A percentile compares a stretch with the other conserved stretches of the same genome.
Conservation (phyloP, 2,888 invertebrate genomes). For the Palloptera scutellata region DNA sequence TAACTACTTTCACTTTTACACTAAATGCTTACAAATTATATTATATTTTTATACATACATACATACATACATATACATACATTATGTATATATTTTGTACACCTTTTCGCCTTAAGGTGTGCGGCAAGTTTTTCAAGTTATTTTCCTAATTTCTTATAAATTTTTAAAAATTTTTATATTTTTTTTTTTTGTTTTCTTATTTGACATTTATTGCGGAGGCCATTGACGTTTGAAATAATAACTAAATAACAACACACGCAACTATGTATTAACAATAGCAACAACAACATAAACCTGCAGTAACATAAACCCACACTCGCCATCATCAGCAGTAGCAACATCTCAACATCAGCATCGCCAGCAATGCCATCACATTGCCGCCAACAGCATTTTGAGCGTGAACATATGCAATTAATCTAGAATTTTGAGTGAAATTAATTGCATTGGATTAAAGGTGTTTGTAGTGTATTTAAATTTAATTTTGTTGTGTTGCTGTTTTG, state of each 20-base stretch:
- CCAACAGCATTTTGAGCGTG: slow-evolving; percentile 28
- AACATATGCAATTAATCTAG: slow-evolving; percentile 59
- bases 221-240: slow-evolving; percentile 14
- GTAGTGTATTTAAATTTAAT: slow-evolving; percentile 12
- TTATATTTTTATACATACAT: too few species aligned
- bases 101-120: background rate
- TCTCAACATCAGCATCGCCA: background rate
- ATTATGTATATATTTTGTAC: too few species aligned
- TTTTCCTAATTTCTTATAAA: too few species aligned
- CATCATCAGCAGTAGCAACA: background rate
- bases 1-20: too few species aligned
- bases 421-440: slow-evolving; percentile 28
- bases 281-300: background rate
- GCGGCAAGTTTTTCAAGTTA: background rate
- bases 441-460: slow-evolving; percentile 31
- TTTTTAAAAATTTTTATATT: too few species aligned
- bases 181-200: slow-evolving; percentile 2
- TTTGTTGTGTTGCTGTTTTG: too few species aligned
- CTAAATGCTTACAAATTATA: too few species aligned
- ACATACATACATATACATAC: too few species aligned
- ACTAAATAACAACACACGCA: background rate
- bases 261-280: background rate
- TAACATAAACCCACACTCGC: background rate
- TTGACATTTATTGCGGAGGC: slow-evolving; percentile 32
- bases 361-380: slow-evolving; percentile 13